Evolutionary conservation across 2,888 invertebrate species (phyloP).

Genomic region (Lapara coniferarum): DNA sequence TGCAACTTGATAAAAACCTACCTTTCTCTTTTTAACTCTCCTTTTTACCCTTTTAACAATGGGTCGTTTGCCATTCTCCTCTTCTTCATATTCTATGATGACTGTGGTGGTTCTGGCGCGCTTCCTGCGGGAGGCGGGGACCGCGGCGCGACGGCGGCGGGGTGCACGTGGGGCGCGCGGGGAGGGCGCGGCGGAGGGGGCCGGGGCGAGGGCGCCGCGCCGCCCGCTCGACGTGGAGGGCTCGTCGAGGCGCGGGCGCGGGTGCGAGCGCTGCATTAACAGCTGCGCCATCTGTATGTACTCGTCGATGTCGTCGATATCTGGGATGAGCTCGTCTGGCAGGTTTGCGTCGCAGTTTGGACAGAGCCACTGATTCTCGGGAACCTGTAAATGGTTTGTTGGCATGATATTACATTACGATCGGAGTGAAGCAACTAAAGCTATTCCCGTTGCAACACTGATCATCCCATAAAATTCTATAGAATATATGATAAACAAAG

Average conservation of each 20-base stretch:
- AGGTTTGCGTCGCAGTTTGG: conserved; percentile 83
- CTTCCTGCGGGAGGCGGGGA: conserved; percentile 47
- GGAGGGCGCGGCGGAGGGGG: conserved; percentile 29
- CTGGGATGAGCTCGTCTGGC: conserved; percentile 72
- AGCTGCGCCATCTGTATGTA: conserved; percentile 47
- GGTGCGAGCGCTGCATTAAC: conserved; percentile 38
- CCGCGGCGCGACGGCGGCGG: conserved; percentile 32
- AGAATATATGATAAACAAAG: no score
- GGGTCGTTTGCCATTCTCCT: conserved; percentile 85
- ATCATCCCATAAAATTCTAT: no score
- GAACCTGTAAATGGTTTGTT: conserved; percentile 77
- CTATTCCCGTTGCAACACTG: no score
- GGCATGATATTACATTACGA: background rate
- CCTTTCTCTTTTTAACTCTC: conserved; percentile 67
- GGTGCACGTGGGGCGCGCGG: conserved; percentile 10
- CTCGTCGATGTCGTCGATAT: conserved; percentile 42
- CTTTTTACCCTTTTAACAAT: conserved; percentile 79
- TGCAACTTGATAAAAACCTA: conserved; percentile 37
- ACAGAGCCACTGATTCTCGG: conserved; percentile 95
- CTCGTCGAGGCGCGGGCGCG: conserved; percentile 33
- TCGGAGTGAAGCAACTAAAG: no score
- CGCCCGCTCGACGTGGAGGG: background rate
- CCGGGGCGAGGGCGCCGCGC: conserved; percentile 20
- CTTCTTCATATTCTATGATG: conserved; percentile 86
- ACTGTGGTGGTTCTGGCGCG: conserved; percentile 81